These are phyloP conservation scores for Eupelmus urozonus DNA, from an alignment of 2,888 invertebrate genomes.

Conservation along the genomic window DNA sequence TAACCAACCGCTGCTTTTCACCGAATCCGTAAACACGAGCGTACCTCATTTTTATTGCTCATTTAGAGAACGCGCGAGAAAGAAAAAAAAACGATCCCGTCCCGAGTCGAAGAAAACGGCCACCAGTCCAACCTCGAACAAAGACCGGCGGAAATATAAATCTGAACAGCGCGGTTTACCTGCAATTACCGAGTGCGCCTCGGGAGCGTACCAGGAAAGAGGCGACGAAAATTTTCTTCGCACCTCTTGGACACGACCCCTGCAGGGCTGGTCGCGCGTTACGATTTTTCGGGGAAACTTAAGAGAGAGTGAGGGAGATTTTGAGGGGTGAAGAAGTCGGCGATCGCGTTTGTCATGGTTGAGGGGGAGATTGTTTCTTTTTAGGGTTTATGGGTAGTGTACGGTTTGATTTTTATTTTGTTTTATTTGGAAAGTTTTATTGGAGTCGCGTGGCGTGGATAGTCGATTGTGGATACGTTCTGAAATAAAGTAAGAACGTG, in stretches of 20 bases:
- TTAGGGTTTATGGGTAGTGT: too few relatives aligned
- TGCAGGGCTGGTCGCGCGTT: constrained; percentile 59
- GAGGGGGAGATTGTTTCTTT: too few relatives aligned
- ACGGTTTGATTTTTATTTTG: too few relatives aligned
- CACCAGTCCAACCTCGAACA: constrained; percentile 42
- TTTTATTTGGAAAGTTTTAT: not conserved
- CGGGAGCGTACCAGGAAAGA: constrained; percentile 60
- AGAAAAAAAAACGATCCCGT: not conserved
- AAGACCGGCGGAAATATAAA: constrained; percentile 68
- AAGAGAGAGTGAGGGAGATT: constrained; percentile 67
- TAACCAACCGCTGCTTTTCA: constrained; percentile 16
- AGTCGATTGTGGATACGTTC: too few relatives aligned
- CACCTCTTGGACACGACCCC: constrained; percentile 60
- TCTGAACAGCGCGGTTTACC: constrained; percentile 62
- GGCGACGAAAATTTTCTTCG: constrained; percentile 61
- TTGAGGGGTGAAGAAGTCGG: not conserved
- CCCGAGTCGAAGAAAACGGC: constrained; percentile 32
- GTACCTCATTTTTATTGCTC: constrained; percentile 52
- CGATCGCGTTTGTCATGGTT: constrained; percentile 31
- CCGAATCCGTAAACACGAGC: constrained; percentile 27
- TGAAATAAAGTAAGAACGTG: too few relatives aligned
- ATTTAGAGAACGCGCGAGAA: constrained; percentile 27
- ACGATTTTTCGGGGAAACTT: constrained; percentile 62
- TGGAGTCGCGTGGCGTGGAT: too few relatives aligned
- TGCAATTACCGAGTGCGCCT: constrained; percentile 66